phyloP scores from a whole-genome alignment of 2,888 invertebrate genomes.

The Stictocephala bisonia region DNA sequence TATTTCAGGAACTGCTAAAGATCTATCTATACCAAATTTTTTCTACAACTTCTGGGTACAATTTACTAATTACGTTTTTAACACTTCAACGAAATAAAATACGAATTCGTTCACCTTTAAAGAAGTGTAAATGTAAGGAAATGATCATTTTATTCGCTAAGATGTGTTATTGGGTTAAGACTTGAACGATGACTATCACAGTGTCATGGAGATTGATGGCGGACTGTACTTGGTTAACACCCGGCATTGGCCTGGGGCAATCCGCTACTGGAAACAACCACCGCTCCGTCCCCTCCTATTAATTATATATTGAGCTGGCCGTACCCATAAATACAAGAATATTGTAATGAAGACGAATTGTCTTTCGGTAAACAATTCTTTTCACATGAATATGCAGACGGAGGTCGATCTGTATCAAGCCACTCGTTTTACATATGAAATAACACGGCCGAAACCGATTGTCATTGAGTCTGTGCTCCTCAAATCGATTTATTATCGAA shows the following conservation, averaged over 20 bases:
- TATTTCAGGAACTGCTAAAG: too few relatives aligned
- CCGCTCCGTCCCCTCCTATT: constrained; percentile 14
- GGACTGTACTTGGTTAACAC: too few relatives aligned
- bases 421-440: constrained; percentile 47
- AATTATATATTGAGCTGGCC: constrained; percentile 12
- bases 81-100: too few relatives aligned
- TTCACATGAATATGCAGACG: neutral
- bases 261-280: constrained; percentile 23
- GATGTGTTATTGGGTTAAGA: too few relatives aligned
- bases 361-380: constrained; percentile 23
- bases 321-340: constrained; percentile 19
- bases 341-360: constrained; percentile 38
- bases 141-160: too few relatives aligned
- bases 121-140: too few relatives aligned
- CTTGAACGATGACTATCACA: too few relatives aligned
- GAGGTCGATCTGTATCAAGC: constrained; percentile 15
- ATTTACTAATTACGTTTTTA: too few relatives aligned
- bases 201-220: too few relatives aligned
- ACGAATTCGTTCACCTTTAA: too few relatives aligned
- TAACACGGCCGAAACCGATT: constrained; percentile 48
- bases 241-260: constrained; percentile 14
- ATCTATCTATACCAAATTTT: too few relatives aligned
- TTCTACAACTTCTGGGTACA: too few relatives aligned
- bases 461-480: constrained; percentile 44
- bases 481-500: constrained; percentile 54